phyloP scores from a whole-genome alignment of 2,113 vertebrate genomes.

The Cheilinus undulatus region DNA sequence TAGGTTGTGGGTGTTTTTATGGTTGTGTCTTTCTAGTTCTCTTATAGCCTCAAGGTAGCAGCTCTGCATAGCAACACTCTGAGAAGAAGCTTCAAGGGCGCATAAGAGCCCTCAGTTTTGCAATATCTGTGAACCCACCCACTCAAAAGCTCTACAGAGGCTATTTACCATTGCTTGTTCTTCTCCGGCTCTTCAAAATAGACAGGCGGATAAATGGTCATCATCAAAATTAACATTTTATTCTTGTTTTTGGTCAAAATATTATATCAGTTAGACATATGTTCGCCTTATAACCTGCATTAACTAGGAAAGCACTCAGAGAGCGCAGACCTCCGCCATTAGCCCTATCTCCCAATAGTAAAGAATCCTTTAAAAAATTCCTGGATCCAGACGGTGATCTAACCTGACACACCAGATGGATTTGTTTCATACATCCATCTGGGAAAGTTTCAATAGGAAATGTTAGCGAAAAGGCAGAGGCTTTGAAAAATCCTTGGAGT shows the following conservation, averaged over 20 bases:
- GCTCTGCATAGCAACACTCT: conserved; percentile 63
- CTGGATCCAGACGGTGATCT: too few relatives aligned
- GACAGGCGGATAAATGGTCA: conserved; percentile 14
- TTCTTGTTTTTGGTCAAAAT: neutral
- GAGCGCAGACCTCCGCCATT: too few relatives aligned
- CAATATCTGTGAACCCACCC: conserved; percentile 32
- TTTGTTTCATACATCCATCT: too few relatives aligned
- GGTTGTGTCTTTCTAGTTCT: conserved; percentile 29
- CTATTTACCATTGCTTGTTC: conserved; percentile 28
- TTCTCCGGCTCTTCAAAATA: neutral
- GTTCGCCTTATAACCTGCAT: too few relatives aligned
- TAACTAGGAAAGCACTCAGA: too few relatives aligned
- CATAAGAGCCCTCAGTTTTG: conserved; percentile 16
- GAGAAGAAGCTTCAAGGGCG: conserved; percentile 34
- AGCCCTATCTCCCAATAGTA: too few relatives aligned
- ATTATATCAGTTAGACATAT: too few relatives aligned
- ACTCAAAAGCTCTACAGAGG: conserved; percentile 20
- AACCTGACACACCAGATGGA: too few relatives aligned
- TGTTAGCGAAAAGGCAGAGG: too few relatives aligned
- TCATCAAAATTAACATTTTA: neutral
- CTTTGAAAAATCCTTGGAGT: too few relatives aligned
- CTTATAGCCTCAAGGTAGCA: conserved; percentile 52
- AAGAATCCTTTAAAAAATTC: too few relatives aligned
- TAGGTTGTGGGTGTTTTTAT: conserved; percentile 45
- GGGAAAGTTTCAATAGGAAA: too few relatives aligned